Base-by-base conservation (phyloP, 2,888 invertebrate species). In the Euproctis similis region DNA sequence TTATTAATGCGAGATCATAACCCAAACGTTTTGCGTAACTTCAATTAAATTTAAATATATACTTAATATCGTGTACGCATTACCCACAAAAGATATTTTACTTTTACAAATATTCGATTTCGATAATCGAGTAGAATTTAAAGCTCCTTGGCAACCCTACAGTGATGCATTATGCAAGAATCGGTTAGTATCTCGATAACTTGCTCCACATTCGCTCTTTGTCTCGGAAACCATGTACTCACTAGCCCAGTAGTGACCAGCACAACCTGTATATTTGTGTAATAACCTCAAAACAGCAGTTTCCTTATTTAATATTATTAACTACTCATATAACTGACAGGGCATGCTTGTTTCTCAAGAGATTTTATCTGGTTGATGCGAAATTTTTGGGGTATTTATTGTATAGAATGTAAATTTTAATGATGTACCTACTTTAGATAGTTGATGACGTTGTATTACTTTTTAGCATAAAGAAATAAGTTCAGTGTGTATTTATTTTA, bases 161-260 rank as follows among this genome's bases (percentile, higher is more conserved):
- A 53, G 53, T 53, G 42, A 49, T 56, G 47, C 24, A 48, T 81
- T 78, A 66, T 77, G 72, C 64, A 80, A 82, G 59, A 54, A 35
- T 53, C 54, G 45, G 61, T 65, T 66, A 67, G 62, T 61, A 57
- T 64, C 54, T 65, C 63, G 65, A 68, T 67, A 72, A 70, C 68
- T 73, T 68, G 77, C 70, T 78, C 76, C 60, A 81, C 73, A 80
- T 81, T 77, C 61, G 65, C 63, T 72, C 65, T 71, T 80, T 78
- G 78, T 76, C 61, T 75, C 46, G 37, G 44, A 42, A 42, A 40
- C 52, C 49, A 43, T 42, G 45, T 49, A 49, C 20, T 29, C 26
- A 22, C 8, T 36, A 24, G 37, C 30, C 30, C 39, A 43, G 39
- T 46, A 37, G 40, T 57, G 46, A 42, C 46, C 40, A n/a, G n/a